Base-by-base conservation (phyloP, 2,113 vertebrate genomes). In the Notiomystis cincta region DNA sequence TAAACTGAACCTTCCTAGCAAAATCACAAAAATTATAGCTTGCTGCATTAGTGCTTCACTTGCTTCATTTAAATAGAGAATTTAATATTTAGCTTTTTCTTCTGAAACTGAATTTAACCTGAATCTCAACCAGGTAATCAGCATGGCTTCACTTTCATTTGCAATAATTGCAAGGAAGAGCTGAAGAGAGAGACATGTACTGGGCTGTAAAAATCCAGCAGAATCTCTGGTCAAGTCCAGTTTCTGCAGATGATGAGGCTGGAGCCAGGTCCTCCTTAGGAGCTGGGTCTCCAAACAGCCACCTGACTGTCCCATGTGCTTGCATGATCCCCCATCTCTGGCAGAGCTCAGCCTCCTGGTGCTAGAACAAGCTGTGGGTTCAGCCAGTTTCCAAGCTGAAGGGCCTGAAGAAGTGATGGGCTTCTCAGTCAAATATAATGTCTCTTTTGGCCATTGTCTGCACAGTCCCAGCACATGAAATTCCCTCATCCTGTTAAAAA, bases 221-320 rank as follows among this genome's bases (percentile, higher is more conserved):
- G 48, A 25, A 53, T 25, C 28, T 56, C 76, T 3, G 0, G 30
- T 38, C 27, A 82, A 35, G 33, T 51, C 38, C 13, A 44, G 24
- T 56, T 76, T 77, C 79, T 72, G 62, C 31, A 86, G 87, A 71
- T 21, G 17, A 44, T 7, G 58, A 28, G 15, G 19, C 1, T 9
- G 7, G 11, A 38, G 21, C 11, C 42, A 82, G 38, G 20, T 60
- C 27, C 51, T 69, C 31, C 31, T 10, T 23, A 19, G n/a, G 21
- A 73, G 31, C 21, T 42, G 37, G 18, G 37, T 79, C 73, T 77
- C 42, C 61, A 28, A 28, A 48, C 5, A 48, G 56, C 13, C 61
- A 45, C 53, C 38, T 64, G 7, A 1, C 14, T 50, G 28, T 48
- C 16, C 48, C 6, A 0, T 24, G 35, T 0, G 1, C 25, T 57